Evolutionary conservation across 2,113 vertebrate species (phyloP).

Genomic region (Dicrurus megarhynchus): DNA sequence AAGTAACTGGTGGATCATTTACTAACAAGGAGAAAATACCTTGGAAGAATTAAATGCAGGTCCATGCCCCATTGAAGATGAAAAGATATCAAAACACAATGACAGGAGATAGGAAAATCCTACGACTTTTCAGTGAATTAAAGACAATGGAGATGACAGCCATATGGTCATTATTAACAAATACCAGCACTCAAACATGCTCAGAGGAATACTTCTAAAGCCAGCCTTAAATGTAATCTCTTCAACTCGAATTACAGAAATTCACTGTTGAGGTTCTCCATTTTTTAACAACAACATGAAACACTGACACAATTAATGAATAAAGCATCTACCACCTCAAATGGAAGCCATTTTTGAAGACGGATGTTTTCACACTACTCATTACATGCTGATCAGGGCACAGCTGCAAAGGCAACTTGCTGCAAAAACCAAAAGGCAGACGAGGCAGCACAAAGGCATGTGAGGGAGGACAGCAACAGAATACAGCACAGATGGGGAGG

Average conservation of each 20-base stretch:
- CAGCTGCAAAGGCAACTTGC: neutral
- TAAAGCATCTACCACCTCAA: neutral
- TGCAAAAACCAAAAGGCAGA: neutral
- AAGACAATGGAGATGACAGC: neutral
- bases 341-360: neutral
- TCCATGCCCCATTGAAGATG: neutral
- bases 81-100: neutral
- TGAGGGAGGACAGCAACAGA: neutral
- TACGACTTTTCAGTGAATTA: neutral
- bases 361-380: neutral
- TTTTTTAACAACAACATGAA: neutral
- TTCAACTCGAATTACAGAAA: neutral
- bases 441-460: fast-evolving
- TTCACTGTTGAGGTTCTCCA: neutral
- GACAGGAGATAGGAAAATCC: neutral
- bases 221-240: neutral
- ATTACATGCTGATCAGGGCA: fast-evolving
- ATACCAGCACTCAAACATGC: neutral
- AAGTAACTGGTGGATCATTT: neutral
- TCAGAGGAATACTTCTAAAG: neutral
- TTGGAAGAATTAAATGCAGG: neutral
- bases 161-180: neutral
- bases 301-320: neutral
- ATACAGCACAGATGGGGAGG: neutral
- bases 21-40: neutral